A percentile compares a stretch with the other conserved stretches of the same genome.
These are phyloP conservation scores for Orthonyx spaldingii DNA, from an alignment of 2,113 vertebrate species.

Conservation along the genomic window DNA sequence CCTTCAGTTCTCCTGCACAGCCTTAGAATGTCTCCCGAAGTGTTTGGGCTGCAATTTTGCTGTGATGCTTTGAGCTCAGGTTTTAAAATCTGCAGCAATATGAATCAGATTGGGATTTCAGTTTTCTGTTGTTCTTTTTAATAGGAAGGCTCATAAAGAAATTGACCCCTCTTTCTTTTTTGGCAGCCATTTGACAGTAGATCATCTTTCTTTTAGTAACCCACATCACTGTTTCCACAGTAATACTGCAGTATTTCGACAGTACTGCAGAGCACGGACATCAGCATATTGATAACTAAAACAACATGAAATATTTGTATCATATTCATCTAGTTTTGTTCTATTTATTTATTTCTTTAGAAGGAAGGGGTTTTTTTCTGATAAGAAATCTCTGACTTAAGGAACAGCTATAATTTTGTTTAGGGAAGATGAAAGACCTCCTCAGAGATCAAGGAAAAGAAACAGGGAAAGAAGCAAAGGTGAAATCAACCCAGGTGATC, in stretches of 20 bases:
- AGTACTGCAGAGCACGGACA: neutral
- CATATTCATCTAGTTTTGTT: neutral
- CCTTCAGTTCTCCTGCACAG: neutral
- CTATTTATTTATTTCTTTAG: constrained; percentile 12
- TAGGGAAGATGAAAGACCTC: constrained; percentile 61
- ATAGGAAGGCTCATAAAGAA: constrained; percentile 28
- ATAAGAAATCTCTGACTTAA: constrained; percentile 59
- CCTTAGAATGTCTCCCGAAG: neutral
- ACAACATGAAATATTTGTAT: constrained; percentile 2
- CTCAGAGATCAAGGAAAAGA: constrained; percentile 61
- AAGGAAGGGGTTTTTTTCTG: constrained; percentile 6
- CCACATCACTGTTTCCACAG: constrained; percentile 46
- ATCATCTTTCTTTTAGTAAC: constrained; percentile 45
- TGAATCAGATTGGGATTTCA: neutral
- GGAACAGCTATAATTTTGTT: constrained; percentile 52
- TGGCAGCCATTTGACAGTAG: constrained; percentile 36
- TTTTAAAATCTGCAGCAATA: constrained; percentile 10
- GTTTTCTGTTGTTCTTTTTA: constrained; percentile 19
- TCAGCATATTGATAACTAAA: constrained; percentile 13
- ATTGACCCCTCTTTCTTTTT: constrained; percentile 3
- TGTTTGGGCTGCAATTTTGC: neutral
- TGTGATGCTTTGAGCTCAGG: neutral
- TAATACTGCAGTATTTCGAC: constrained; percentile 30
- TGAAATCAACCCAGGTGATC: constrained; percentile 40
- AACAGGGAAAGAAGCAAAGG: constrained; percentile 8